Evolutionary conservation across 2,888 invertebrate species (phyloP).

Genomic region (Nemotelus pantherinus): DNA sequence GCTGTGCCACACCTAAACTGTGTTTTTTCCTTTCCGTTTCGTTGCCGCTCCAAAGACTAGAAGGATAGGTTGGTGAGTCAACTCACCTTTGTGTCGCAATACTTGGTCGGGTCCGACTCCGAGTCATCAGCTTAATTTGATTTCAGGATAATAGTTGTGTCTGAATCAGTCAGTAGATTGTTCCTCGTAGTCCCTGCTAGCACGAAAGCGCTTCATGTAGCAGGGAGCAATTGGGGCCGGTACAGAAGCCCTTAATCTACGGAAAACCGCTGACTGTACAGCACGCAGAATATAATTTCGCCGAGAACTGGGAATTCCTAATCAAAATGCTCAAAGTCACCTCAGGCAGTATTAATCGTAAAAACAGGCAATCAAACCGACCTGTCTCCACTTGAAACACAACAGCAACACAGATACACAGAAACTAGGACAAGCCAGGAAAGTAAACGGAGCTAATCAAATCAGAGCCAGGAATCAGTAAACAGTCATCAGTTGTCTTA

Average conservation of each 20-base stretch:
- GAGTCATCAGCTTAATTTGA: constrained; percentile 36
- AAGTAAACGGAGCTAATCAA: background rate
- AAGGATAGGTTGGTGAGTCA: constrained; percentile 6
- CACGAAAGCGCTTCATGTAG: constrained; percentile 1
- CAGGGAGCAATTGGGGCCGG: background rate
- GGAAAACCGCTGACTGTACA: too few species aligned
- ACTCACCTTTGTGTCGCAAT: background rate
- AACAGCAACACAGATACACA: background rate
- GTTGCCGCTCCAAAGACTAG: background rate
- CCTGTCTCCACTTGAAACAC: background rate
- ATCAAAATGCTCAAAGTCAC: constrained; percentile 19
- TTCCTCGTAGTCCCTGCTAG: background rate
- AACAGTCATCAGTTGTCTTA: background rate
- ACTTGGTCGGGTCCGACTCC: background rate
- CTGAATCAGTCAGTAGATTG: background rate
- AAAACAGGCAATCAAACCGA: background rate
- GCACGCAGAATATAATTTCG: too few species aligned
- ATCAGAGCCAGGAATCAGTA: background rate
- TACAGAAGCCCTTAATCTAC: too few species aligned
- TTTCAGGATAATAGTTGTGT: constrained; percentile 29
- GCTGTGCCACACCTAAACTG: constrained; percentile 21
- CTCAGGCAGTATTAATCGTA: background rate
- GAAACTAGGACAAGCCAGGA: background rate
- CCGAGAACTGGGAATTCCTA: background rate
- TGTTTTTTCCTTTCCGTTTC: constrained; percentile 6